phyloP scores from a whole-genome alignment of 2,797 vertebrate species.

The Sparus aurata region DNA sequence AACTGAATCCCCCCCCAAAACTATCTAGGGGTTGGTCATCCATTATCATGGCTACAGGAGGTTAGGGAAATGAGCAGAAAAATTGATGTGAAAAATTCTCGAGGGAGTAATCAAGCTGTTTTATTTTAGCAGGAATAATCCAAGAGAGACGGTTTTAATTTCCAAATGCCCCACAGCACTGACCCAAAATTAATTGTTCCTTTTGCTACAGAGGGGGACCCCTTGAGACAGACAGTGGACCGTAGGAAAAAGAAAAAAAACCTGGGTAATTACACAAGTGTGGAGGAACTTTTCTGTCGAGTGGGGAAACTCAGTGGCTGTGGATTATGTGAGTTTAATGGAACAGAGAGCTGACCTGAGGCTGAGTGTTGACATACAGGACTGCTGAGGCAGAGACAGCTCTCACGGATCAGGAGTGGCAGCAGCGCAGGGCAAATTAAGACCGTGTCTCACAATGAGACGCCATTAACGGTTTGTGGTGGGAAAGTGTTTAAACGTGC shows the following conservation, averaged over 20 bases:
- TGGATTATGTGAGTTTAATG: slow-evolving; percentile 73
- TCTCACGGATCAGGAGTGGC: slow-evolving; percentile 54
- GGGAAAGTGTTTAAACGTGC: slow-evolving; percentile 6
- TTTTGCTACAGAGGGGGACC: slow-evolving; percentile 79
- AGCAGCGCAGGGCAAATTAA: slow-evolving; percentile 45
- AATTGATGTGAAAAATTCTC: slow-evolving; percentile 46
- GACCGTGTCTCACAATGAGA: slow-evolving; percentile 42
- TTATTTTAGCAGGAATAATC: slow-evolving; percentile 82
- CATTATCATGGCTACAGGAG: slow-evolving; percentile 67
- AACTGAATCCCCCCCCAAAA: slow-evolving; percentile 11
- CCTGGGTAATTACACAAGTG: slow-evolving; percentile 82
- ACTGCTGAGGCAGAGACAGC: slow-evolving; percentile 49
- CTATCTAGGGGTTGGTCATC: slow-evolving; percentile 49
- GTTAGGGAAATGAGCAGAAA: slow-evolving; percentile 70
- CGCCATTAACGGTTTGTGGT: background rate
- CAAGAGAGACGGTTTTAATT: slow-evolving; percentile 84
- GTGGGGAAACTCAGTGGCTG: slow-evolving; percentile 56
- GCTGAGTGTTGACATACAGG: slow-evolving; percentile 65
- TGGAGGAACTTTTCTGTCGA: slow-evolving; percentile 68
- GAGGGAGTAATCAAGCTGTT: slow-evolving; percentile 78
- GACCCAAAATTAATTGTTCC: slow-evolving; percentile 86
- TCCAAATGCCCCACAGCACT: slow-evolving; percentile 81
- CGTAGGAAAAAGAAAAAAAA: slow-evolving; percentile 53
- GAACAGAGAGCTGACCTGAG: slow-evolving; percentile 66
- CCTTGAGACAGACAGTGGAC: slow-evolving; percentile 75